phyloP scores from a whole-genome alignment of 2,113 vertebrate species.

The Megalops atlanticus region DNA sequence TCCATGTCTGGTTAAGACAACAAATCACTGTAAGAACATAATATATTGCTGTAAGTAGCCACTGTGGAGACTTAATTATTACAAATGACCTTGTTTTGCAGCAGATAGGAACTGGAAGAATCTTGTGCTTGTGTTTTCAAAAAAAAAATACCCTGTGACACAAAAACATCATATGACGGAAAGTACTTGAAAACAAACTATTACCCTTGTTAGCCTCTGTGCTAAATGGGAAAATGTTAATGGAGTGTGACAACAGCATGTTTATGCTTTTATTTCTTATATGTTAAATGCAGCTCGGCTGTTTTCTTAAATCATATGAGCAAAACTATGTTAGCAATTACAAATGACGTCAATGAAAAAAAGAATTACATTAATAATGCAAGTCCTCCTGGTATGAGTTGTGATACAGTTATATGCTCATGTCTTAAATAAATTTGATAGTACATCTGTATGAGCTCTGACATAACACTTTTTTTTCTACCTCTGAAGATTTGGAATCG shows the following conservation, averaged over 20 bases:
- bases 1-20: not conserved
- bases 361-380: too few species aligned
- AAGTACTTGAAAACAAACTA: not conserved
- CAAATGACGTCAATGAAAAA: not conserved
- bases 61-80: not conserved
- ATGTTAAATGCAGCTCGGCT: not conserved
- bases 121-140: not conserved
- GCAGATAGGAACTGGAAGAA: not conserved
- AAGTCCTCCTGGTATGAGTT: too few species aligned
- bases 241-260: not conserved
- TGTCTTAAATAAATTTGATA: too few species aligned
- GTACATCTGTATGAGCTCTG: too few species aligned
- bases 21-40: not conserved
- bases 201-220: not conserved
- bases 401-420: too few species aligned
- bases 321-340: not conserved
- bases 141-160: not conserved
- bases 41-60: not conserved
- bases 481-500: too few species aligned
- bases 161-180: not conserved
- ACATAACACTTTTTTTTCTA: too few species aligned
- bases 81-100: not conserved
- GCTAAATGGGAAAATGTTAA: not conserved
- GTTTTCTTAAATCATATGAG: not conserved
- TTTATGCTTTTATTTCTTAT: not conserved